These are phyloP conservation scores for Elaphurus davidianus DNA, from an alignment of 2,113 vertebrate genomes.

Conservation along the genomic window DNA sequence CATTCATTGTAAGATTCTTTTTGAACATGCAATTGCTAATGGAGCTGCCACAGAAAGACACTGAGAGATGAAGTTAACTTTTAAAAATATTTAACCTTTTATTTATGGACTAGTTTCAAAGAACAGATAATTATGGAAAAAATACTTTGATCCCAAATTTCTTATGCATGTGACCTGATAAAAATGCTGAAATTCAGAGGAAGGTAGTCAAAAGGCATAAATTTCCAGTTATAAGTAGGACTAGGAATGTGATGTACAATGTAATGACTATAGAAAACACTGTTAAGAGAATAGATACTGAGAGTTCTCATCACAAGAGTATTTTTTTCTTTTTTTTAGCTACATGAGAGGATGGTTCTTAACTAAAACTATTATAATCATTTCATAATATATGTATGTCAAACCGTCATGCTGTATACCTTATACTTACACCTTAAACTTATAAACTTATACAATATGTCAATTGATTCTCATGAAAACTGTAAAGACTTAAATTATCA, in stretches of 20 bases:
- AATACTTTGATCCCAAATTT: not conserved
- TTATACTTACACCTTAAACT: not conserved
- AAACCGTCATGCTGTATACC: not conserved
- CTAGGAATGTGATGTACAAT: not conserved
- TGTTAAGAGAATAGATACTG: not conserved
- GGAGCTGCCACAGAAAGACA: not conserved
- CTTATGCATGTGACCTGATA: not conserved
- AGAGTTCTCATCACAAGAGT: not conserved
- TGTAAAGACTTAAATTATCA: not conserved
- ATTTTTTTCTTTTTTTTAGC: not conserved
- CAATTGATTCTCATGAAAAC: not conserved
- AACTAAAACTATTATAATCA: not conserved
- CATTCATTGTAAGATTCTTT: not conserved
- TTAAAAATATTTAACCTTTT: not conserved
- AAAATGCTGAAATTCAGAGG: not conserved
- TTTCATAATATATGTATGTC: not conserved
- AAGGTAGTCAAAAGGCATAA: not conserved
- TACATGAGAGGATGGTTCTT: not conserved
- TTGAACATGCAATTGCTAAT: not conserved
- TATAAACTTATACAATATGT: not conserved
- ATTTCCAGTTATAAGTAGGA: not conserved
- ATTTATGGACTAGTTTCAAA: not conserved
- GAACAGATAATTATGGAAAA: not conserved
- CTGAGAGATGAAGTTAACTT: not conserved
- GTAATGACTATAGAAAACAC: not conserved